Percentiles rank a stretch among this genome's conserved stretches.
These are phyloP conservation scores for Microtus oregoni DNA, from an alignment of 2,113 vertebrate species.

Conservation along the genomic window DNA sequence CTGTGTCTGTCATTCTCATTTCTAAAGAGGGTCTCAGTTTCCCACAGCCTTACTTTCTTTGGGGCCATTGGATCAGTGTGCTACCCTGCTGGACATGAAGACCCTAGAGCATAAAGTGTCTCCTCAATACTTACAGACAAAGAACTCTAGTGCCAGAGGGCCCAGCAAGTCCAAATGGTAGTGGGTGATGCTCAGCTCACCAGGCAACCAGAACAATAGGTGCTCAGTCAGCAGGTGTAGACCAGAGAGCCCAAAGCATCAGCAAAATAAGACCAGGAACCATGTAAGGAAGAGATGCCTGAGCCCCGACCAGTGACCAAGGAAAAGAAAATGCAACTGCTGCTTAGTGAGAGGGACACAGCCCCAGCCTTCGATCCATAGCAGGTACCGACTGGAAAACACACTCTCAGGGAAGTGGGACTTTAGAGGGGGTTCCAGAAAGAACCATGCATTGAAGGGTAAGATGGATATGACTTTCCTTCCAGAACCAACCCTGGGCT, in stretches of 20 bases:
- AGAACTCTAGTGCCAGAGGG: neutral
- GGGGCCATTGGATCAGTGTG: neutral
- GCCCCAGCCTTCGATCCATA: neutral
- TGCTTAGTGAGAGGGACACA: accelerated
- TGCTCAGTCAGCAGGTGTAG: neutral
- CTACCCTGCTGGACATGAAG: neutral
- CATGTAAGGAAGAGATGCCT: accelerated
- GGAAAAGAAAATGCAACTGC: no score
- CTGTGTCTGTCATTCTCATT: neutral
- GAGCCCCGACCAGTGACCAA: neutral
- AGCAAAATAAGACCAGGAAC: accelerated
- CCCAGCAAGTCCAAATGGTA: neutral
- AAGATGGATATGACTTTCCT: accelerated
- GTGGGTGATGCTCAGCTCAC: neutral
- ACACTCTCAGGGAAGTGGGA: accelerated
- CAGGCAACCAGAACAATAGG: neutral
- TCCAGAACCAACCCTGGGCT: no score
- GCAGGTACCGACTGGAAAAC: accelerated
- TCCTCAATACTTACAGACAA: neutral
- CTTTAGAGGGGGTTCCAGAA: no score
- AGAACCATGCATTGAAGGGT: neutral
- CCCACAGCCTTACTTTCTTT: neutral
- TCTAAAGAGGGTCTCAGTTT: neutral
- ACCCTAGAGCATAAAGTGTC: neutral
- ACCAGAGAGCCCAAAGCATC: neutral